phyloP scores from a whole-genome alignment of 2,113 vertebrate genomes.

The Eulemur macaco region DNA sequence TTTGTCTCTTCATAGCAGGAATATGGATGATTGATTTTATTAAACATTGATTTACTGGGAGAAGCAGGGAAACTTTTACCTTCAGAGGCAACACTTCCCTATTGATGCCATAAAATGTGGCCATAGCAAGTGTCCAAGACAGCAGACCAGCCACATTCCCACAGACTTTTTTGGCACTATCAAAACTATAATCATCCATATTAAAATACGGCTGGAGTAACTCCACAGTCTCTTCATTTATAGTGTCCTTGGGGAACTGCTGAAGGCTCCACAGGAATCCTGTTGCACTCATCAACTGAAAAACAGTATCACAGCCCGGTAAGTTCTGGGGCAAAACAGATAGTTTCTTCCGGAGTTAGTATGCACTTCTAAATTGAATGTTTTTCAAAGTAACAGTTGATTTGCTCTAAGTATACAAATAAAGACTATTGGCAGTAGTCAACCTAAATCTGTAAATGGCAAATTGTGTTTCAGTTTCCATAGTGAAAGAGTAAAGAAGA shows the following conservation, averaged over 20 bases:
- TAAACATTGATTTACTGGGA: not conserved
- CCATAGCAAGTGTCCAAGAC: slow-evolving; percentile 89
- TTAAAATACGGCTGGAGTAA: slow-evolving; percentile 87
- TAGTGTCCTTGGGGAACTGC: slow-evolving; percentile 87
- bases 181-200: slow-evolving; percentile 86
- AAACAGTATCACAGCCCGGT: slow-evolving; percentile 38
- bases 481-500: not conserved
- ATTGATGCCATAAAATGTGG: slow-evolving; percentile 85
- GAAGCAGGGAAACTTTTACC: slow-evolving; percentile 75
- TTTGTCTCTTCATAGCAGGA: not conserved
- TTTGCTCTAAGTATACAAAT: not conserved
- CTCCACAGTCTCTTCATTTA: slow-evolving; percentile 88
- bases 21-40: not conserved
- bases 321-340: not conserved
- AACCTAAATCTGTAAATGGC: not conserved
- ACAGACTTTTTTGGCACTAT: slow-evolving; percentile 86
- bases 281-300: slow-evolving; percentile 88
- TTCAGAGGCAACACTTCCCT: slow-evolving; percentile 88
- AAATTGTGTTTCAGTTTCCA: not conserved
- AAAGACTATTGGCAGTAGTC: not conserved
- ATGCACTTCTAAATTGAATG: not conserved
- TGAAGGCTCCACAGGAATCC: slow-evolving; percentile 87
- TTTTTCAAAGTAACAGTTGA: not conserved
- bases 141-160: slow-evolving; percentile 88
- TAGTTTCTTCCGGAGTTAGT: not conserved